These are phyloP conservation scores for Congeria kusceri DNA, from an alignment of 2,888 invertebrate genomes.

Conservation along the genomic window DNA sequence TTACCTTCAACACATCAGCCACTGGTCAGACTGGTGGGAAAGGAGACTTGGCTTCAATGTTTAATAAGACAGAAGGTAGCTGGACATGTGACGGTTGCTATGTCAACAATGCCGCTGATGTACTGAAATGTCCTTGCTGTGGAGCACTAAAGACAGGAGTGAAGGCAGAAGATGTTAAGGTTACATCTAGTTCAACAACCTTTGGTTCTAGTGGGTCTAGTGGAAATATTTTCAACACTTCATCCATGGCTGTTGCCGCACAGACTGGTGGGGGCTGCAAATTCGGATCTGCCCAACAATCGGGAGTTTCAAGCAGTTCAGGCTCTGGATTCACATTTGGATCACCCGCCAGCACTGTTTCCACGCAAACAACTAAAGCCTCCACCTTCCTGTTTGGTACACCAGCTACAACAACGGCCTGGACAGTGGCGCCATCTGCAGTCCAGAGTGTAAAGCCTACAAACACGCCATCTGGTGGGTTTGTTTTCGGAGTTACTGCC, in stretches of 20 bases:
- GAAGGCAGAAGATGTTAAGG: slow-evolving; percentile 67
- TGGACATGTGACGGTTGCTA: slow-evolving; percentile 90
- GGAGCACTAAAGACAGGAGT: slow-evolving; percentile 79
- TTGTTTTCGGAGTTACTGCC: slow-evolving; percentile 32
- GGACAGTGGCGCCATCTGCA: neutral
- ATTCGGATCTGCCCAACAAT: slow-evolving; percentile 38
- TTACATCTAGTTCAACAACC: slow-evolving; percentile 18
- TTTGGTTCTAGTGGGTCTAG: slow-evolving; percentile 3
- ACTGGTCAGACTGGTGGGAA: slow-evolving; percentile 24
- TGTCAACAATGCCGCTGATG: slow-evolving; percentile 87
- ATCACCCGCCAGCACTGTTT: neutral
- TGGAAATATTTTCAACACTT: slow-evolving; percentile 11
- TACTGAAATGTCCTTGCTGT: slow-evolving; percentile 81
- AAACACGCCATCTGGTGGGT: slow-evolving; percentile 13
- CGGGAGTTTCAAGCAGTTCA: slow-evolving; percentile 15
- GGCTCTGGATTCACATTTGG: slow-evolving; percentile 44
- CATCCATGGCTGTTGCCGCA: neutral
- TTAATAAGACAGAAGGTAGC: slow-evolving; percentile 87
- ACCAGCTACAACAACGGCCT: slow-evolving; percentile 26
- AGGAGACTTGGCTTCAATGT: slow-evolving; percentile 82
- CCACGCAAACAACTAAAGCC: neutral
- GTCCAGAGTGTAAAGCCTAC: neutral
- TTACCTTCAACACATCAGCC: slow-evolving; percentile 3
- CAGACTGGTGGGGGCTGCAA: slow-evolving; percentile 46
- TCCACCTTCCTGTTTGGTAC: slow-evolving; percentile 61